phyloP scores from a whole-genome alignment of 2,888 invertebrate genomes.

The Tetramorium bicarinatum region DNA sequence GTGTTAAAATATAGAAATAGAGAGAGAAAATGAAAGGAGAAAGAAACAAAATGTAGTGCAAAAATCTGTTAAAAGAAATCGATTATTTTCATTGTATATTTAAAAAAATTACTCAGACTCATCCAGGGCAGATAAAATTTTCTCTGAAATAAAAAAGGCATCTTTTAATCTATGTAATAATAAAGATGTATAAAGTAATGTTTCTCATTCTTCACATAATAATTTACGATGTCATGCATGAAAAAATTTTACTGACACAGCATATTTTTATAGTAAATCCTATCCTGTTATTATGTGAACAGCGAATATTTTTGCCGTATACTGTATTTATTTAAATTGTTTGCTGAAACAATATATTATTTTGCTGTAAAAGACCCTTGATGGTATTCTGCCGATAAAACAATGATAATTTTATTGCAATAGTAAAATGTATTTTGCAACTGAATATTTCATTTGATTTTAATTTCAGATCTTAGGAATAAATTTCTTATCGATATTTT shows the following conservation, averaged over 20 bases:
- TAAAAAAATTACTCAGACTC: conserved; percentile 5
- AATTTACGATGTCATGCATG: neutral
- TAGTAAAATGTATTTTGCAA: neutral
- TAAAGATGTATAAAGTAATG: neutral
- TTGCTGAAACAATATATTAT: neutral
- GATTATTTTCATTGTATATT: conserved; percentile 1
- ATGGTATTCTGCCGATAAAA: neutral
- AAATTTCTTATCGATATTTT: neutral
- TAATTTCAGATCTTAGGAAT: neutral
- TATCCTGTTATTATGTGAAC: neutral
- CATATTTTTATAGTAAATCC: neutral
- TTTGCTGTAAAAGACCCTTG: neutral
- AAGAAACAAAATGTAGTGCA: neutral
- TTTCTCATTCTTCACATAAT: neutral
- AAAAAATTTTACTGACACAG: neutral
- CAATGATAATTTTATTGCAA: neutral
- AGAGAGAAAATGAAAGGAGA: neutral
- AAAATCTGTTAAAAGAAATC: neutral
- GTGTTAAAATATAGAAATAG: neutral
- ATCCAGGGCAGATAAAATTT: conserved; percentile 36
- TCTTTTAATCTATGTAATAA: neutral
- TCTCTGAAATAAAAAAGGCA: conserved; percentile 40
- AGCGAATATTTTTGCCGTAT: neutral
- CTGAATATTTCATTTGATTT: neutral
- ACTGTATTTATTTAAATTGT: neutral